Base-by-base conservation (phyloP, 2,797 vertebrate species). In the Scolopax rusticola region DNA sequence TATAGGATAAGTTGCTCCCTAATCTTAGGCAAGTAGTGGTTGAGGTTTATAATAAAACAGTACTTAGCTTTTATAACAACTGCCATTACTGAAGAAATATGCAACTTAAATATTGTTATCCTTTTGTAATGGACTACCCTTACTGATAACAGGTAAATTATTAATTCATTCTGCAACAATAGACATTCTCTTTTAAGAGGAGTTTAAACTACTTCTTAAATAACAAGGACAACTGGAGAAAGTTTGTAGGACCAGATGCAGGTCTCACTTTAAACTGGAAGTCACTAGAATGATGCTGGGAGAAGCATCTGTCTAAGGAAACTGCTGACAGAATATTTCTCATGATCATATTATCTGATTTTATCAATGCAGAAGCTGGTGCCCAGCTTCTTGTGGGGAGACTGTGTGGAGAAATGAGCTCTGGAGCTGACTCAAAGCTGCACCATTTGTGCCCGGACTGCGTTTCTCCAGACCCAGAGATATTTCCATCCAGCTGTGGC, bases 81-180 rank as follows among this genome's bases (percentile, higher is more conserved):
- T 91, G n/a, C 60, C 30, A 48, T 80, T 89, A 78, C 60, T 85
- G 79, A 75, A 92, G 70, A 67, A 64, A 47, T 69, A 68, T 75
- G 65, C 81, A 32, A 33, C 85, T 80, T 53, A 25, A 32, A 23
- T 51, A 28, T 57, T 57, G 18, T 74, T 87, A 87, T 79, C 27
- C 51, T 77, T 73, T 83, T 93, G 41, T 91, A 61, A 88, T 75
- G 47, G 43, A 78, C 80, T 84, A 19, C 38, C 47, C 19, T 71
- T 86, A 38, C 53, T 48, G 84, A 89, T 91, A 92, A 91, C n/a
- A 84, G 65, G 63, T 76, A 84, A 93, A 53, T 45, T 91, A 89
- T 82, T 53, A 69, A 78, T 65, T 86, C 40, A 38, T 41, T 74
- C 73, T 94, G 70, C 59, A 87, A 57, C 65, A 90, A 53, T 7